Conservation (phyloP, 2,113 vertebrate genomes). For the Syngnathus scovelli region DNA sequence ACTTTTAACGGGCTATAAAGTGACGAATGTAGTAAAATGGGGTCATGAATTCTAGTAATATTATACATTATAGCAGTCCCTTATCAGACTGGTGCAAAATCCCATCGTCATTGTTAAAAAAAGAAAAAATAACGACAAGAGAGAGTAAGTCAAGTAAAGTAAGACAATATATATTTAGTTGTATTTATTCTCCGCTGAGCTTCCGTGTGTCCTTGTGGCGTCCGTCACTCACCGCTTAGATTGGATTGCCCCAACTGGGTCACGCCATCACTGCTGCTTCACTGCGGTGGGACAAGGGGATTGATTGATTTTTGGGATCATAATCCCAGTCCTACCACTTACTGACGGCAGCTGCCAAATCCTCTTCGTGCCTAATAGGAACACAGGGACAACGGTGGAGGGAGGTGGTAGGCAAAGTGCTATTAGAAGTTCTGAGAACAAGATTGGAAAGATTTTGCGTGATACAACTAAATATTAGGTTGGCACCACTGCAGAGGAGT, state of each 20-base stretch:
- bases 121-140: background rate
- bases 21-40: background rate
- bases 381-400: constrained; percentile 12
- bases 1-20: background rate
- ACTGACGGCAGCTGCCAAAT: constrained; percentile 46
- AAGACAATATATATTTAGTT: constrained; percentile 34
- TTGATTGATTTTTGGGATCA: constrained; percentile 63
- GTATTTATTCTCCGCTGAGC: constrained; percentile 30
- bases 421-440: background rate
- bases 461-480: constrained; percentile 4
- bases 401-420: constrained; percentile 28
- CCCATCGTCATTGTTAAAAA: background rate
- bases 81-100: background rate
- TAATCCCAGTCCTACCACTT: constrained; percentile 54
- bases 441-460: background rate
- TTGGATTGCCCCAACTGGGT: constrained; percentile 59
- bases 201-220: constrained; percentile 43
- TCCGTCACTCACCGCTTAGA: constrained; percentile 41
- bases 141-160: constrained; percentile 10
- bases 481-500: background rate
- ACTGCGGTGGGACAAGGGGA: constrained; percentile 41
- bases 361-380: constrained; percentile 32
- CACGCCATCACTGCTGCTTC: constrained; percentile 42
- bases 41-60: background rate
- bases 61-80: background rate